Percentiles rank a stretch among this genome's conserved stretches.
Conservation (phyloP, 1,140 invertebrate species). For the Anastatus disparis region DNA sequence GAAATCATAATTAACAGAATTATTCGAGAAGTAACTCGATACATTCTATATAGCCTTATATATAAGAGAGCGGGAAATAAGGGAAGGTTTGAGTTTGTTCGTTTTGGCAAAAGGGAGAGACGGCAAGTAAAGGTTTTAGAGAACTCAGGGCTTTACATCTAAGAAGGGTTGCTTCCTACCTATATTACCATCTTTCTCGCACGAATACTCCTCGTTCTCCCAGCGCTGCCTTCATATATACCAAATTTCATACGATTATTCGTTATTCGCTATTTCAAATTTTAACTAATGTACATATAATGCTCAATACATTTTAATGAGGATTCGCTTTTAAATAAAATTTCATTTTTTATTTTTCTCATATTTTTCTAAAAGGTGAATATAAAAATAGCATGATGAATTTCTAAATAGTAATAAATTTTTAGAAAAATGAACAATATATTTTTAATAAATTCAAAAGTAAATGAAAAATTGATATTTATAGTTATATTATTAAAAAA, state of each 20-base stretch:
- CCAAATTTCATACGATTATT: constrained; percentile 39
- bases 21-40: constrained; percentile 59
- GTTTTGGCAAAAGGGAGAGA: not conserved
- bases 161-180: constrained; percentile 56
- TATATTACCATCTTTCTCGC: constrained; percentile 2
- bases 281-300: too few relatives aligned
- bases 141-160: constrained; percentile 48
- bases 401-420: too few relatives aligned
- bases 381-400: too few relatives aligned
- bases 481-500: too few relatives aligned
- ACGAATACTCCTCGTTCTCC: constrained; percentile 13
- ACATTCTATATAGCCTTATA: constrained; percentile 47
- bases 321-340: too few relatives aligned
- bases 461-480: too few relatives aligned
- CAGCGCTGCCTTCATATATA: not conserved
- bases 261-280: constrained; percentile 35
- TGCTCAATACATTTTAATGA: too few relatives aligned
- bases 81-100: too few relatives aligned
- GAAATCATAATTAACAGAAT: constrained; percentile 67
- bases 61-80: constrained; percentile 14
- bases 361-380: too few relatives aligned
- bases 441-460: too few relatives aligned
- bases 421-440: too few relatives aligned
- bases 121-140: constrained; percentile 27
- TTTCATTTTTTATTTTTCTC: too few relatives aligned